Conservation (phyloP, 2,797 vertebrate genomes). For the Cirrhinus mrigala region DNA sequence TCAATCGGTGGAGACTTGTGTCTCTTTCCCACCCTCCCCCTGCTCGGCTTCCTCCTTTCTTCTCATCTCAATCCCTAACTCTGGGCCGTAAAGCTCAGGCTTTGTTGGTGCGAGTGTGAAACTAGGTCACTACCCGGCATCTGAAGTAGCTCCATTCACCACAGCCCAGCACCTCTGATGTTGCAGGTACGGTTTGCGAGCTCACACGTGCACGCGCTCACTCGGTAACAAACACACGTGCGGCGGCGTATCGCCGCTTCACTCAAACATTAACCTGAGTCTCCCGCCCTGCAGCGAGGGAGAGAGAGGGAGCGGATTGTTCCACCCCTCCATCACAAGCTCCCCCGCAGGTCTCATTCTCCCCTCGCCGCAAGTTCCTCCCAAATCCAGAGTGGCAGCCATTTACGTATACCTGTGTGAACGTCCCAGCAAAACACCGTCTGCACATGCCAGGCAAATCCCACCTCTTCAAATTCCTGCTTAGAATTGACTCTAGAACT, state of each 20-base stretch:
- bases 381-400: slow-evolving; percentile 84
- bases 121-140: slow-evolving; percentile 79
- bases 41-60: slow-evolving; percentile 30
- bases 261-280: slow-evolving; percentile 52
- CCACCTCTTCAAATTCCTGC: slow-evolving; percentile 65
- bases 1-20: slow-evolving; percentile 20
- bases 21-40: slow-evolving; percentile 45
- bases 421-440: slow-evolving; percentile 72
- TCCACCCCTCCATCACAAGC: slow-evolving; percentile 68
- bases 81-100: slow-evolving; percentile 45
- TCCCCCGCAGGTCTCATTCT: slow-evolving; percentile 78
- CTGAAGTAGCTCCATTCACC: slow-evolving; percentile 64
- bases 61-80: slow-evolving; percentile 51
- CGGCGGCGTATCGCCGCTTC: slow-evolving; percentile 9
- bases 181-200: slow-evolving; percentile 36
- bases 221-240: slow-evolving; percentile 10
- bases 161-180: slow-evolving; percentile 17
- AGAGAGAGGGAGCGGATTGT: slow-evolving; percentile 4
- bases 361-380: slow-evolving; percentile 75
- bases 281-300: slow-evolving; percentile 35
- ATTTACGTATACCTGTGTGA: slow-evolving; percentile 83
- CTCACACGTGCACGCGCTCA: not conserved
- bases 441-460: slow-evolving; percentile 82
- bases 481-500: not conserved
- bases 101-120: slow-evolving; percentile 60